Evolutionary conservation across 2,113 vertebrate genomes (phyloP).

Genomic region (Aramus guarauna): DNA sequence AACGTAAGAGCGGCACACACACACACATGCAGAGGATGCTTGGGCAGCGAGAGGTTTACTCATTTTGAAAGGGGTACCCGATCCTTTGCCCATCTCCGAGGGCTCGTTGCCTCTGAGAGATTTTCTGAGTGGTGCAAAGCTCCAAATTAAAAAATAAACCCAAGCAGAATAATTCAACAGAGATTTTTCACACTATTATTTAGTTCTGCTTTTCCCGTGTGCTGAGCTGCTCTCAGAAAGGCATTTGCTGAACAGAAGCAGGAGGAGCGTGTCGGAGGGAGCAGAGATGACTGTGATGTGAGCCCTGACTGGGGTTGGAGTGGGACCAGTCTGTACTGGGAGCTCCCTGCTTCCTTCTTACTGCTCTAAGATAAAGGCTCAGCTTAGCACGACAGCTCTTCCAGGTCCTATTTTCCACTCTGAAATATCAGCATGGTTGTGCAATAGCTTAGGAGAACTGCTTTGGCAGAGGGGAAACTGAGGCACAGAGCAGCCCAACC

Average conservation of each 20-base stretch:
- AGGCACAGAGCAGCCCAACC: neutral
- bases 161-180: neutral
- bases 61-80: accelerated
- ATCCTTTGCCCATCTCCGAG: neutral
- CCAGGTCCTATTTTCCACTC: neutral
- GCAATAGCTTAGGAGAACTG: neutral
- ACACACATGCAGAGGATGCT: neutral
- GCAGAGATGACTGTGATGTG: neutral
- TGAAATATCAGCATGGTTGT: neutral
- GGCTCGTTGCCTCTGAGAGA: neutral
- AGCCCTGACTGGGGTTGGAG: neutral
- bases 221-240: neutral
- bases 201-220: neutral
- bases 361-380: neutral
- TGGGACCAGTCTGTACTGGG: neutral
- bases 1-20: neutral
- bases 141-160: neutral
- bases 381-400: neutral
- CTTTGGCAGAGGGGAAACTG: neutral
- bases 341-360: neutral
- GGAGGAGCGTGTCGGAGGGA: neutral
- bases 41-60: neutral
- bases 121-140: neutral
- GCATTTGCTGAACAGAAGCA: neutral
- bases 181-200: neutral